Conservation (phyloP, 2,113 vertebrate species). For the Eubucco bourcierii region DNA sequence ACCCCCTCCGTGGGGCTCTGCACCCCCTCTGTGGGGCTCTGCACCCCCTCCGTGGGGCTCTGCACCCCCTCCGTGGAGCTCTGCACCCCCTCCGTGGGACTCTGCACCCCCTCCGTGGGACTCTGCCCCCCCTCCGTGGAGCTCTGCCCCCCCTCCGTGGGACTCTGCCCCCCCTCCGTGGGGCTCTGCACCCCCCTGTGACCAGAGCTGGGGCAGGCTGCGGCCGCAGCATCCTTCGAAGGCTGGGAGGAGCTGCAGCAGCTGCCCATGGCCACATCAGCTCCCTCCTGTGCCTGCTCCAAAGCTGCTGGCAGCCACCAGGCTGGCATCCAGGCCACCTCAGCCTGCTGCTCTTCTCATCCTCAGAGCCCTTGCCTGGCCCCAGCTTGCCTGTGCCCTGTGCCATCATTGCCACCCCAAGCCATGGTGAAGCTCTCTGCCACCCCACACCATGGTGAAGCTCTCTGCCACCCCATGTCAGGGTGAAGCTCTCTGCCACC, state of each 20-base stretch:
- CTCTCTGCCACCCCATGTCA: neutral
- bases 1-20: too few species aligned
- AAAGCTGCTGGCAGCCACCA: neutral
- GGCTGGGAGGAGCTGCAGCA: neutral
- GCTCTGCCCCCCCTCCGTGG: too few species aligned
- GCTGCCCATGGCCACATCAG: neutral
- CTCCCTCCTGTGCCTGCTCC: neutral
- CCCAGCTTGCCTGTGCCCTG: accelerated
- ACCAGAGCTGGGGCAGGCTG: accelerated
- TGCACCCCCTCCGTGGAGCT: too few species aligned
- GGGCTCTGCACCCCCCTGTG: too few species aligned
- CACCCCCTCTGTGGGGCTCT: too few species aligned
- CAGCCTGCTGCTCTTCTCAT: accelerated
- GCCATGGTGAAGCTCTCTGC: neutral
- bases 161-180: too few species aligned
- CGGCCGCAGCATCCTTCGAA: neutral
- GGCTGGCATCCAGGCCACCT: neutral
- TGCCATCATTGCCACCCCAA: neutral
- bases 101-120: too few species aligned
- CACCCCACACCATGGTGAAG: accelerated
- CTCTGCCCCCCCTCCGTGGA: too few species aligned
- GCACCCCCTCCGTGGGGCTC: too few species aligned
- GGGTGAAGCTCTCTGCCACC: neutral
- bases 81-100: too few species aligned
- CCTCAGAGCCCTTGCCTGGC: neutral